Evolutionary conservation across 2,113 vertebrate genomes (phyloP).

Genomic region (Ploceus nigricollis): DNA sequence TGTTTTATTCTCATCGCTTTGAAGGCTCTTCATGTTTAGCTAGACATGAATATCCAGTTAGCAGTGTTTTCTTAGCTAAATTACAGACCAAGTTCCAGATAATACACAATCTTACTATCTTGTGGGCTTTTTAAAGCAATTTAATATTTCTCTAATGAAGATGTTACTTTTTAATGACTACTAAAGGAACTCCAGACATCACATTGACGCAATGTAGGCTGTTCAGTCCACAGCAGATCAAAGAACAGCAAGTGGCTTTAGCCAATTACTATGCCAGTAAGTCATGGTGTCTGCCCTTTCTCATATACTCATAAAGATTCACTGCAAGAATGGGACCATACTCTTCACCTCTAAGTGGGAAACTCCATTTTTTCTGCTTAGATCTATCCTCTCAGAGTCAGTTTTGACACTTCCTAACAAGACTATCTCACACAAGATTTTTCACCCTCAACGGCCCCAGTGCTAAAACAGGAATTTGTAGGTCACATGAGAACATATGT

Average conservation of each 20-base stretch:
- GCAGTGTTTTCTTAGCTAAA: background rate
- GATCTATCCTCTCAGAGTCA: background rate
- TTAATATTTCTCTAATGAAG: background rate
- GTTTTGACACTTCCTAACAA: background rate
- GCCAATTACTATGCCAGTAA: background rate
- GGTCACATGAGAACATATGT: fast-evolving
- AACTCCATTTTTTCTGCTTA: background rate
- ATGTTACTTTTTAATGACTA: background rate
- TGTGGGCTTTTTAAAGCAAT: background rate
- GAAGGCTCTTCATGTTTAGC: background rate
- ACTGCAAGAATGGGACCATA: background rate
- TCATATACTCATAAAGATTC: background rate
- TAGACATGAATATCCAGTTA: background rate
- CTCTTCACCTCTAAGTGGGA: background rate
- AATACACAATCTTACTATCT: background rate
- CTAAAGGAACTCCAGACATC: background rate
- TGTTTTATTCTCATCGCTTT: background rate
- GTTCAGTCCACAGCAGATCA: background rate
- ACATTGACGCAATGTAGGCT: background rate
- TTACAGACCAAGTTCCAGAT: background rate
- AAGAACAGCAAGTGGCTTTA: background rate
- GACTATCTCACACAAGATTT: background rate
- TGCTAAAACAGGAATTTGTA: background rate
- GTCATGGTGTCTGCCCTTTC: background rate
- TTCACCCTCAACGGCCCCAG: background rate